phyloP scores from a whole-genome alignment of 1,140 invertebrate species.

The Zaprionus capensis region DNA sequence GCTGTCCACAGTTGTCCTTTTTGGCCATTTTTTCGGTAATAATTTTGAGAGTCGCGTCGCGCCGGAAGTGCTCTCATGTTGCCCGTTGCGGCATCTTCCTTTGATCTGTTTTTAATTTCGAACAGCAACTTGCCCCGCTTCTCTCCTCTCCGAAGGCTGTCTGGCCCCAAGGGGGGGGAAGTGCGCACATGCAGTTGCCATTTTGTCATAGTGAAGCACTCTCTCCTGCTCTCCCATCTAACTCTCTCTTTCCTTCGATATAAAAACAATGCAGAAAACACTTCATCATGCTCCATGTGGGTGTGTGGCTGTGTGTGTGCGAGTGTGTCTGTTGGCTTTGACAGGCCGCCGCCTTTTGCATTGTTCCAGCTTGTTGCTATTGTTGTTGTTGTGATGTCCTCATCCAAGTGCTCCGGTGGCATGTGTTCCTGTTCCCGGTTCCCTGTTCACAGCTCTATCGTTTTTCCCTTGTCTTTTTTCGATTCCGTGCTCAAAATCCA shows the following conservation, averaged over 20 bases:
- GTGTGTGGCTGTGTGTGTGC: constrained; percentile 2
- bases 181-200: constrained; percentile 37
- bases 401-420: constrained; percentile 46
- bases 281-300: constrained; percentile 61
- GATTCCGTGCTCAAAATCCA: constrained; percentile 80
- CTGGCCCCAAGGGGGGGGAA: neutral
- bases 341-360: constrained; percentile 70
- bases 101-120: constrained; percentile 82
- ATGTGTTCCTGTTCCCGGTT: constrained; percentile 11
- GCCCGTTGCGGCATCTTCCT: constrained; percentile 61
- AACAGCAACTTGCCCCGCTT: constrained; percentile 20
- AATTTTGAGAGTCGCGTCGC: constrained; percentile 65
- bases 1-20: constrained; percentile 66
- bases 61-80: constrained; percentile 74
- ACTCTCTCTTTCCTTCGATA: constrained; percentile 50
- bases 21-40: constrained; percentile 63
- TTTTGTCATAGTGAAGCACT: constrained; percentile 44
- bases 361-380: constrained; percentile 47
- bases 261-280: constrained; percentile 70
- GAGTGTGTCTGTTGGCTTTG: constrained; percentile 55
- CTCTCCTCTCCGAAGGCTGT: neutral
- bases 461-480: constrained; percentile 35
- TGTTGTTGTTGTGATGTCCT: constrained; percentile 40
- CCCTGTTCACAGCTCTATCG: neutral
- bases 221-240: constrained; percentile 32